These are phyloP conservation scores for Luffia ferchaultella DNA, from an alignment of 2,888 invertebrate species.

Conservation along the genomic window DNA sequence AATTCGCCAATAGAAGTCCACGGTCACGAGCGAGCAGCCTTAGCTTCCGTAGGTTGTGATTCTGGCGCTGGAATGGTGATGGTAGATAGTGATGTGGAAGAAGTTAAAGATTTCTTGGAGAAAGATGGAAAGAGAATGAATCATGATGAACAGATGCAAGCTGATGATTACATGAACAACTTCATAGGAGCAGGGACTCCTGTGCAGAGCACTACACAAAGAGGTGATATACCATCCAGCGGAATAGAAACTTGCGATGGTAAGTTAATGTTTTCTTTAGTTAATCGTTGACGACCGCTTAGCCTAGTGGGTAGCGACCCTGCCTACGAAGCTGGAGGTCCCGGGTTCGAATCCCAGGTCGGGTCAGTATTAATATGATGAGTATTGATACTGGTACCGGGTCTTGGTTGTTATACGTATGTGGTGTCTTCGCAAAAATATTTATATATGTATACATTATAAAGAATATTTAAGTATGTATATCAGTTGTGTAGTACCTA, in stretches of 20 bases:
- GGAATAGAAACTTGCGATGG: slow-evolving; percentile 56
- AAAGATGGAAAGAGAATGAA: slow-evolving; percentile 35
- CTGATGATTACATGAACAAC: slow-evolving; percentile 45
- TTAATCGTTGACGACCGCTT: neutral
- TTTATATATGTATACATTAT: no score
- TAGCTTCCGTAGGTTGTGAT: slow-evolving; percentile 58
- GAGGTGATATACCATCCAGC: slow-evolving; percentile 51
- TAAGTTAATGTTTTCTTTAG: slow-evolving; percentile 19
- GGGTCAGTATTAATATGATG: no score
- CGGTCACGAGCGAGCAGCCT: slow-evolving; percentile 48
- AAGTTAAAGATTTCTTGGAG: slow-evolving; percentile 41
- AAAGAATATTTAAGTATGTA: no score
- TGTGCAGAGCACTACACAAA: slow-evolving; percentile 25
- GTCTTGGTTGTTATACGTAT: no score
- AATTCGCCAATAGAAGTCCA: slow-evolving; percentile 65
- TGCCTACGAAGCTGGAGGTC: no score
- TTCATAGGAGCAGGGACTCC: slow-evolving; percentile 33
- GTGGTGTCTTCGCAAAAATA: no score
- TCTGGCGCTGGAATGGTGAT: slow-evolving; percentile 25
- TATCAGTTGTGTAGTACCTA: no score
- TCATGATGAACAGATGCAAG: slow-evolving; percentile 43
- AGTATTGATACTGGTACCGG: no score
- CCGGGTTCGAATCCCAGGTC: no score
- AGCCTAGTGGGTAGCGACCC: no score
- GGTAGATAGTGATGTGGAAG: slow-evolving; percentile 38